Evolutionary conservation across 2,888 invertebrate genomes (phyloP), one percentile per base, ranked within the genome.

Genomic region (Dione vanillae): DNA sequence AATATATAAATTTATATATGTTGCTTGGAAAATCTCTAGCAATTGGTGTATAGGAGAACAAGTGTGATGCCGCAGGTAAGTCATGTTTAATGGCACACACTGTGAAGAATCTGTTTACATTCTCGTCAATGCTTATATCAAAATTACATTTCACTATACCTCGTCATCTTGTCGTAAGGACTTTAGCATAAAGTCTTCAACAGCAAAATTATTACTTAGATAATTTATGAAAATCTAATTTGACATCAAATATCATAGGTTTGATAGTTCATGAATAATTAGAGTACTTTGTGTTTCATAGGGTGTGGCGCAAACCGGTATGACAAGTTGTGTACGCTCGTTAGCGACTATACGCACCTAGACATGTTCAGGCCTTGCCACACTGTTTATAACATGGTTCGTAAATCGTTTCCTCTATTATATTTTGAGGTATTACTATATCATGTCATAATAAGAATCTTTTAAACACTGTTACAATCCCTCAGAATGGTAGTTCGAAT

Each of bases 291-390:
- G 62, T 69, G 64, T 64, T 47, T 64, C 47, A 54, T 16, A 40
- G 54, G 64, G 69, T 47, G 69, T 51, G 67, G 67, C 69, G 61
- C 51, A 27, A 56, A 45, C 62, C 41, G 20, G 54, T 40, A 62
- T 64, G 69, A 54, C 64, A 64, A 47, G 64, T 64, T 40, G 69
- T 69, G 27, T 59, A 58, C 62, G 62, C 68, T 68, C 68, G 68
- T 68, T 68, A 68, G 47, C 52, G 68, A n/a, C 45, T 45, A 19
- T 68, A 61, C 59, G 16, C 61, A 68, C 52, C 52, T 27, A 43
- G 62, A 52, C 45, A 62, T 45, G 45, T 68, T 68, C 45, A 51
- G 45, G 27, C 16, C 27, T 6, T 16, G 43, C 43, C 37, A 27
- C 35, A 35, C 10, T 10, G n/a, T 37, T 37, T n/a, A 37, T 56